These are phyloP conservation scores for Conus ventricosus DNA, from an alignment of 1,140 invertebrate species.

Conservation along the genomic window DNA sequence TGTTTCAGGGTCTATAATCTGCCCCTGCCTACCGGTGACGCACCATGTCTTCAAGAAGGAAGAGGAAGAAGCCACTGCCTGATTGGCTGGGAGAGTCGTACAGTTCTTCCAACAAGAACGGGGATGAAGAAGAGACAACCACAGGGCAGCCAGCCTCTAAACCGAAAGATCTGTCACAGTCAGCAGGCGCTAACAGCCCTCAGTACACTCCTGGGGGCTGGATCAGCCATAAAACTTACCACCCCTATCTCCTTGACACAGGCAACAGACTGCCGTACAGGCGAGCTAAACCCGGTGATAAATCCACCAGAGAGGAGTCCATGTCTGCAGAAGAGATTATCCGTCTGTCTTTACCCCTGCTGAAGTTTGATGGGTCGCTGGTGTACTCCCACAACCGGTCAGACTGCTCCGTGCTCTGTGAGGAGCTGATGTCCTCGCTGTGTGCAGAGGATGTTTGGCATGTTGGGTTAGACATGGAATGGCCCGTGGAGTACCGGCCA, in stretches of 20 bases:
- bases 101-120: neutral
- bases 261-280: neutral
- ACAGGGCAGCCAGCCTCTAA: neutral
- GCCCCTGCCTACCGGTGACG: neutral
- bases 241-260: neutral
- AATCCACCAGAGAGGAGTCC: neutral
- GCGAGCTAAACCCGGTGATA: neutral
- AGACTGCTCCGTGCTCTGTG: constrained; percentile 44
- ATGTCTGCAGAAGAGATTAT: constrained; percentile 26
- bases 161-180: neutral
- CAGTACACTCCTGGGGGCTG: too few species aligned
- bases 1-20: too few species aligned
- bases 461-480: constrained; percentile 50
- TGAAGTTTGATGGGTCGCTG: constrained; percentile 31
- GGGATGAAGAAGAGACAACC: neutral
- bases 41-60: neutral
- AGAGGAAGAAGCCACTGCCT: constrained; percentile 35
- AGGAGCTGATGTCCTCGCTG: constrained; percentile 24
- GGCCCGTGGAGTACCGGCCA: constrained; percentile 39
- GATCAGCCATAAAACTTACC: neutral
- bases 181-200: neutral
- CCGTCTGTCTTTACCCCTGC: constrained; percentile 24
- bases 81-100: constrained; percentile 31
- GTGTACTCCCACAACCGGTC: constrained; percentile 38
- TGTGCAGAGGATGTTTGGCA: neutral